Evolutionary conservation across 2,113 vertebrate genomes (phyloP), one percentile per base, ranked within the genome.

Genomic region (Edolisoma coerulescens): DNA sequence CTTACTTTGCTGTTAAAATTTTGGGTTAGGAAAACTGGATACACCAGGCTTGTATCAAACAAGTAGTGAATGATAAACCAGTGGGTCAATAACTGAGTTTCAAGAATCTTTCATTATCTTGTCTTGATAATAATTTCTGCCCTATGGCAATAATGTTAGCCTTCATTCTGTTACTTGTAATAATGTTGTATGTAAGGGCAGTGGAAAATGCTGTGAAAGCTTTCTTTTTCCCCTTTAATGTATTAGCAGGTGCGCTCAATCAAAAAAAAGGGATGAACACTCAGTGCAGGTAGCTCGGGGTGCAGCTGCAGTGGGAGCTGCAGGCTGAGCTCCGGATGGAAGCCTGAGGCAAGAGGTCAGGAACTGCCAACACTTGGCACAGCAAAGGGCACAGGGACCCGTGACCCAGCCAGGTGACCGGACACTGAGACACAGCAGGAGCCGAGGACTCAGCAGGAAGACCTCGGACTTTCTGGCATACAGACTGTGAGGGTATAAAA

Each of bases 281-380:
- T 64, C 42, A 8, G n/a, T n/a, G 35, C 1, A 47, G 41, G 56
- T 24, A 30, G 39, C n/a, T 87, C 0, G 0, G 24, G 17, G 3
- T 26, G 16, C 49, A 47, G 24, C 21, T 56, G 65, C 41, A 63
- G 10, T 79, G n/a, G 9, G 24, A 64, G 41, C 24, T 56, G 41
- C 35, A 64, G 42, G 12, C 3, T 56, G 32, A 80, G 26, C 65
- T 64, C 57, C 49, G 42, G 21, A 9, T 37, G 35, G 21, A 14
- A 42, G 24, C 57, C 75, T 1, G 3, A 47, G 41, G 26, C 30
- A 71, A 18, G 41, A 42, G 57, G 11, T 7, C 42, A 27, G 13
- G 50, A 42, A 22, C 7, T 80, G 57, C 30, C 22, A 28, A 6
- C 2, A 1, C 3, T 17, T 64, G 37, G 49, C 32, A 56, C 32